These are phyloP conservation scores for Styela clava DNA, from an alignment of 23 tunicate species.

Conservation along the genomic window DNA sequence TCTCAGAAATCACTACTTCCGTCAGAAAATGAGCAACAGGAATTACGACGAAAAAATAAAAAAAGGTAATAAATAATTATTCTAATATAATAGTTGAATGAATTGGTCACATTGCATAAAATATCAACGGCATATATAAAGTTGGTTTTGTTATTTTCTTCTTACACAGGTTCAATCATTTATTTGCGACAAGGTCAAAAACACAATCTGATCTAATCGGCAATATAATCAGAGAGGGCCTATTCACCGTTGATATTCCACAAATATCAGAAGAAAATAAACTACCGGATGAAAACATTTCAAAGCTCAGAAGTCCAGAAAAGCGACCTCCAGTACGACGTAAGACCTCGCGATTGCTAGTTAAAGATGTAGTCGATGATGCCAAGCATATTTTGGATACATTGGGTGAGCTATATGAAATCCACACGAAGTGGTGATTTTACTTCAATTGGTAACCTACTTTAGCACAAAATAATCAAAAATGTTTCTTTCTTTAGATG, in stretches of 20 bases:
- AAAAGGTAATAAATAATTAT: too few species aligned
- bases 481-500: too few species aligned
- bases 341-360: background rate
- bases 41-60: background rate
- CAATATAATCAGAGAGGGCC: slow-evolving; percentile 1
- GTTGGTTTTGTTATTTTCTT: too few species aligned
- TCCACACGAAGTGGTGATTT: too few species aligned
- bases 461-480: too few species aligned
- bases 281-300: background rate
- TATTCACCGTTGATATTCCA: slow-evolving; percentile 3
- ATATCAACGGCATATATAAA: too few species aligned
- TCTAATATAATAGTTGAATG: too few species aligned
- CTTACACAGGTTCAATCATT: slow-evolving; percentile 8
- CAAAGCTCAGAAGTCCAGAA: background rate
- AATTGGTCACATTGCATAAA: too few species aligned
- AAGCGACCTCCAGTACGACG: background rate
- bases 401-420: background rate
- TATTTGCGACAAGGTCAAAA: slow-evolving; percentile 8
- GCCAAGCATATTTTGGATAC: slow-evolving; percentile 10
- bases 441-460: too few species aligned
- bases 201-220: slow-evolving; percentile 1
- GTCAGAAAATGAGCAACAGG: background rate
- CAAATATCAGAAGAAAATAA: background rate
- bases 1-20: background rate
- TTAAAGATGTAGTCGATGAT: slow-evolving; percentile 17